Percentiles rank a stretch among this genome's conserved stretches.
These are phyloP conservation scores for Drosophila leonis DNA, from an alignment of 2,888 invertebrate species.

Conservation along the genomic window DNA sequence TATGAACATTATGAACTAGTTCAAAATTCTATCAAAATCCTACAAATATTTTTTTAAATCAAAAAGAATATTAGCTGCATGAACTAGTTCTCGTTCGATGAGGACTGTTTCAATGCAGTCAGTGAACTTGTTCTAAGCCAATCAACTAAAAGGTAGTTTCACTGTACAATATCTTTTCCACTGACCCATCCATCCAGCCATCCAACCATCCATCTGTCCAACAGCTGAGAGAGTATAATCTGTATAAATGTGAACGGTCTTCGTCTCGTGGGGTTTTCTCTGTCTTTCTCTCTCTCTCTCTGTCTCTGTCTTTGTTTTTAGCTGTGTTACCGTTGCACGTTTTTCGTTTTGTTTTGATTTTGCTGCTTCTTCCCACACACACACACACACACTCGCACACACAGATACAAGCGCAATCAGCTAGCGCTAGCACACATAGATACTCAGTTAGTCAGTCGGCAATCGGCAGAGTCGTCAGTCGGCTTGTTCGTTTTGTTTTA, in stretches of 20 bases:
- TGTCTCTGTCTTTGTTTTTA: conserved; percentile 20
- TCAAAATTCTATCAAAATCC: background rate
- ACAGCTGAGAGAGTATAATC: conserved; percentile 44
- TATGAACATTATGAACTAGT: background rate
- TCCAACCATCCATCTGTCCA: conserved; percentile 24
- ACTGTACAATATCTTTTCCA: conserved; percentile 19
- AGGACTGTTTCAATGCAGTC: background rate
- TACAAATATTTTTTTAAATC: background rate
- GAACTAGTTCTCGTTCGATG: background rate
- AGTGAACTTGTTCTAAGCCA: background rate
- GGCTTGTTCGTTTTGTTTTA: conserved; percentile 70
- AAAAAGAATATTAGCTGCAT: background rate
- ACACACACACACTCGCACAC: conserved; percentile 8
- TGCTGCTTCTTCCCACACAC: conserved; percentile 61
- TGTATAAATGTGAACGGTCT: background rate
- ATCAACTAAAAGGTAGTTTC: background rate
- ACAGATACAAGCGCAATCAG: conserved; percentile 13
- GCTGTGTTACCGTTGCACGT: conserved; percentile 68
- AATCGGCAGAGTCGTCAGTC: conserved; percentile 12
- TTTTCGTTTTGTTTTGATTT: conserved; percentile 79
- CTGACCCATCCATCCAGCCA: conserved; percentile 34
- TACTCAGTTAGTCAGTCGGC: conserved; percentile 28
- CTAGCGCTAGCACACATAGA: conserved; percentile 40
- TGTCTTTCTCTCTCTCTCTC: background rate
- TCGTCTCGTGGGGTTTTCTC: conserved; percentile 15